Conservation (phyloP, 1,140 invertebrate species). For the Eumaeus atala region DNA sequence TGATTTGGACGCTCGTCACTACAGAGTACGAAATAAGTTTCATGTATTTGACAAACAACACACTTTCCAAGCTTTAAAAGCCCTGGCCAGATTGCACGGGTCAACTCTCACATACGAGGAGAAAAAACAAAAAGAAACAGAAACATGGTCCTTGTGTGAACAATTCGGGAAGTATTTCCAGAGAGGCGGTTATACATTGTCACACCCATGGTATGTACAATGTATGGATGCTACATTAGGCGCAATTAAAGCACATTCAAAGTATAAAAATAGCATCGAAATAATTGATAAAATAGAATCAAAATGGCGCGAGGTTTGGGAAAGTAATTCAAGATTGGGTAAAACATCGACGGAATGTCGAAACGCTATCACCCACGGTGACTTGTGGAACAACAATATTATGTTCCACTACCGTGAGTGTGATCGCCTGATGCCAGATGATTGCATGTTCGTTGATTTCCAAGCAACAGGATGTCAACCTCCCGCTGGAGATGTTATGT, state of each 20-base stretch:
- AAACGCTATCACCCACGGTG: constrained; percentile 77
- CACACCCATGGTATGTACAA: constrained; percentile 44
- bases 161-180: constrained; percentile 38
- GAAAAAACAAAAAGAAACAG: constrained; percentile 31
- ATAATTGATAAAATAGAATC: constrained; percentile 34
- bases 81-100: constrained; percentile 54
- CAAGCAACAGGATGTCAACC: constrained; percentile 75
- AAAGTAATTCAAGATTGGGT: constrained; percentile 34
- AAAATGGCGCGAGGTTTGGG: constrained; percentile 47
- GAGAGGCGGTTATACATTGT: constrained; percentile 37
- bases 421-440: constrained; percentile 38
- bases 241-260: constrained; percentile 44
- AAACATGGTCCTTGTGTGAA: constrained; percentile 38
- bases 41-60: constrained; percentile 49
- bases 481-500: constrained; percentile 75
- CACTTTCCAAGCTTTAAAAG: constrained; percentile 46
- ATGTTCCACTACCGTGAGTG: constrained; percentile 74
- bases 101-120: constrained; percentile 56
- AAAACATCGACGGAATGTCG: constrained; percentile 34
- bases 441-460: constrained; percentile 77
- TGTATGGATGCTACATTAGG: constrained; percentile 49
- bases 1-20: constrained; percentile 46
- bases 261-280: constrained; percentile 32
- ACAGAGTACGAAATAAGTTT: constrained; percentile 44
- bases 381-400: constrained; percentile 79